Base-by-base conservation (phyloP, 2,888 invertebrate genomes). In the Pristionchus exspectatus region DNA sequence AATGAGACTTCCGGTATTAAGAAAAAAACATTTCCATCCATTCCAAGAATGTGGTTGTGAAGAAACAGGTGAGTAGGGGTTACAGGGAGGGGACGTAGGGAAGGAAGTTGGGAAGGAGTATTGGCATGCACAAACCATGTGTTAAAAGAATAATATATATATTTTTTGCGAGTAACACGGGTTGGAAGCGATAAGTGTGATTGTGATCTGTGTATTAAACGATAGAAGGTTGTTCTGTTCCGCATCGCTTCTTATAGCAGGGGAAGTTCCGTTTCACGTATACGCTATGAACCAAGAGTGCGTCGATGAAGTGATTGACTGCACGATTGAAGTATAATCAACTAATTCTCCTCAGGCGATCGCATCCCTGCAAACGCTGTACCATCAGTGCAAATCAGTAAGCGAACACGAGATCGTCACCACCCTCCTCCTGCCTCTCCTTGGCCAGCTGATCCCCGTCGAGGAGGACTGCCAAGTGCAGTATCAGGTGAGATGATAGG, bases 401-500 rank as follows among this genome's bases (percentile, higher is more conserved):
- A 90, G 90, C 66, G 93, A 93, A 66, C 77, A 87, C 56, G 91
- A 91, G 24, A 72, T 93, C 2, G 89, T 93, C 27, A 87, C 87
- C 14, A 56, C 90, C 24, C 86, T 93, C 0, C 87, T 92, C 16
- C 87, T 93, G 4, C 91, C 91, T 12, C 66, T 91, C 7, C 90
- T 91, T 12, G 44, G 24, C 0, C 59, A 63, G 16, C 24, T 89
- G 27, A 89, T 89, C n/a, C 89, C 89, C 24, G 44, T 84, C 2
- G 92, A 92, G 87, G 87, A 90, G 74, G 89, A 92, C 38, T 66
- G 89, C 27, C 54, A 87, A 63, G 86, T 91, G 30, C 89, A 89
- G 89, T 89, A 89, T 66, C 90, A 90, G 86, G 91, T 90, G 12
- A 54, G 89, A 27, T n/a, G n/a, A n/a, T n/a, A n/a, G 69, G n/a